Evolutionary conservation across 2,888 invertebrate species (phyloP).

Genomic region (Lasioglossum morio): DNA sequence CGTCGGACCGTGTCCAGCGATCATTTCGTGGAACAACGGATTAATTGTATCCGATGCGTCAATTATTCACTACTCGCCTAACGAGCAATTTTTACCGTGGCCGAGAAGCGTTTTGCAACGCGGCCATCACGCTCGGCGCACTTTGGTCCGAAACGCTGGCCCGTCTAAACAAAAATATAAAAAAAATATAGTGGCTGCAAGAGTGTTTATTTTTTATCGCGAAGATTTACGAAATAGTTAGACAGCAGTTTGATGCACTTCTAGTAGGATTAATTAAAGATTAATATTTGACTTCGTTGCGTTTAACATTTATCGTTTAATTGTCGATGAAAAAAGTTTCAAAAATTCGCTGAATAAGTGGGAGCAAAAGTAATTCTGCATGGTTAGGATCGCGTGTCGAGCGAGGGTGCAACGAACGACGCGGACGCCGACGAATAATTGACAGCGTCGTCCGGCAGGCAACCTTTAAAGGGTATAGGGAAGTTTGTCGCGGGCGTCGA

Average conservation of each 20-base stretch:
- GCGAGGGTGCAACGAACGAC: conserved; percentile 13
- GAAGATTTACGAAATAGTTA: neutral
- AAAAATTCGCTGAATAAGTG: neutral
- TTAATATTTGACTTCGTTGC: no score
- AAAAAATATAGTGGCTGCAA: no score
- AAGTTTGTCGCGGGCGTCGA: conserved; percentile 40
- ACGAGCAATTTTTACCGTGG: conserved; percentile 21
- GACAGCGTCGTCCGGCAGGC: conserved; percentile 38
- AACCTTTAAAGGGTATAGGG: conserved; percentile 33
- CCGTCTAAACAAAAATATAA: no score
- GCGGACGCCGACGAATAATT: conserved; percentile 31
- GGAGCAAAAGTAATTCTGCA: neutral
- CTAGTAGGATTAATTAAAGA: no score
- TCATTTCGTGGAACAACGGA: conserved; percentile 1
- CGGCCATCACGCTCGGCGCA: neutral
- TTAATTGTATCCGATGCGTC: conserved; percentile 26
- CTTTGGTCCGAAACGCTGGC: no score
- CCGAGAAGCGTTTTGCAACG: neutral
- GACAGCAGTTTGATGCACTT: no score
- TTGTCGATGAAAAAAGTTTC: no score
- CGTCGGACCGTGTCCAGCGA: neutral
- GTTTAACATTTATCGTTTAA: no score
- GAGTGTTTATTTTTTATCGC: neutral
- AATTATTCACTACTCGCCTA: conserved; percentile 27
- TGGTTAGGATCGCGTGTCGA: neutral